Conservation (phyloP, 2,797 vertebrate genomes). For the Anniella stebbinsi region DNA sequence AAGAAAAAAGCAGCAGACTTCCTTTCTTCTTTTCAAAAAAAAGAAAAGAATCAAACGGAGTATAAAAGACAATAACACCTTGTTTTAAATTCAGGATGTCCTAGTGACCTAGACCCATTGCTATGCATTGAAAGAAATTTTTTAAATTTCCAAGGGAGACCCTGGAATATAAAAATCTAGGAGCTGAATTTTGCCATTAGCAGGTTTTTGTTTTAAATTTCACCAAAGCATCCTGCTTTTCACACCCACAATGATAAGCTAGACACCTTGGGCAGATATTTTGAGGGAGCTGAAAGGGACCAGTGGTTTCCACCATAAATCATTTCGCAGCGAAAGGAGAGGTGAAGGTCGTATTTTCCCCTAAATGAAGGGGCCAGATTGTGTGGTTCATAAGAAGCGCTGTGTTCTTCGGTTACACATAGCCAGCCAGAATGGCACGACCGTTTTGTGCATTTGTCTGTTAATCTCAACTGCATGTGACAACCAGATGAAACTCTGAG, state of each 20-base stretch:
- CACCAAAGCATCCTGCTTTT: not conserved
- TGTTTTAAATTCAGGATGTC: not conserved
- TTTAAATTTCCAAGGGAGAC: too few relatives aligned
- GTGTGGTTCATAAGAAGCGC: not conserved
- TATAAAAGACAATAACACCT: not conserved
- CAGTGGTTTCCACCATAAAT: not conserved
- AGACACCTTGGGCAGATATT: not conserved
- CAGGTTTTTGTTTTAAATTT: not conserved
- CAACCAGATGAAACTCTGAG: slow-evolving; percentile 16
- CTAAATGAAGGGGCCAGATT: slow-evolving; percentile 33
- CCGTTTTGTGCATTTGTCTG: not conserved
- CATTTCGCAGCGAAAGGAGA: not conserved
- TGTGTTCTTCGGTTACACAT: slow-evolving; percentile 18
- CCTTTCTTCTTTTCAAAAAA: not conserved
- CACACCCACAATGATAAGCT: not conserved
- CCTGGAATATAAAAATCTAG: not conserved
- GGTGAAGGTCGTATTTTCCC: slow-evolving; percentile 8
- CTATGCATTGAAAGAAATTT: not conserved
- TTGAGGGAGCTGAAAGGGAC: not conserved
- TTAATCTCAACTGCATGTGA: slow-evolving; percentile 34
- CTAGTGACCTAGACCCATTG: not conserved
- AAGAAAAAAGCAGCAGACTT: not conserved
- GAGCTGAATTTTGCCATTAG: not conserved
- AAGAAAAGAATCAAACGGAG: not conserved
- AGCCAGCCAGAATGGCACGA: not conserved